These are phyloP conservation scores for Lepidurus arcticus DNA, from an alignment of 1,140 invertebrate genomes.

Conservation along the genomic window DNA sequence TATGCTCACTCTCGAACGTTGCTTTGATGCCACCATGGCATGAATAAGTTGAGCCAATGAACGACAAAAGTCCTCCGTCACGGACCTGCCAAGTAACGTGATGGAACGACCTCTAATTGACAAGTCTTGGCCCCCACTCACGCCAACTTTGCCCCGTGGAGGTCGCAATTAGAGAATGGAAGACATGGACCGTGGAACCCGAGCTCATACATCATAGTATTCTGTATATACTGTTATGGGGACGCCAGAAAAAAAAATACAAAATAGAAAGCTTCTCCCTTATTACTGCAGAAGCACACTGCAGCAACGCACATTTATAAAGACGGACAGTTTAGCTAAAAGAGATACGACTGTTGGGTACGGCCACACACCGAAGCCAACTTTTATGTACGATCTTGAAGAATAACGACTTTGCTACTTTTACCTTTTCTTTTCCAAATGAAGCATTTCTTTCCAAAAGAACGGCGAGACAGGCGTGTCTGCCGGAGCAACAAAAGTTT, in stretches of 20 bases:
- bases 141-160: neutral
- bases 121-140: conserved; percentile 17
- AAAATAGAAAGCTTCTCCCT: neutral
- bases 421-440: neutral
- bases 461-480: neutral
- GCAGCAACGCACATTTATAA: neutral
- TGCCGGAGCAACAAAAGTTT: no score
- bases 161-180: conserved; percentile 17
- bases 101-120: conserved; percentile 21
- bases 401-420: neutral
- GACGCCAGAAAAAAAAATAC: neutral
- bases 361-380: neutral
- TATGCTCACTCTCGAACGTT: neutral
- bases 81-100: conserved; percentile 20
- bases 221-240: neutral
- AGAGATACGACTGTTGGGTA: neutral
- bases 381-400: neutral
- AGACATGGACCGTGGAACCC: conserved; percentile 1
- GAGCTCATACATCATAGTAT: neutral
- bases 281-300: neutral
- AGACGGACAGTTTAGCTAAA: neutral
- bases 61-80: conserved; percentile 16
- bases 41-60: neutral
- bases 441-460: neutral
- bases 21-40: neutral